phyloP scores from a whole-genome alignment of 2,113 vertebrate genomes.

The Atlantisia rogersi region DNA sequence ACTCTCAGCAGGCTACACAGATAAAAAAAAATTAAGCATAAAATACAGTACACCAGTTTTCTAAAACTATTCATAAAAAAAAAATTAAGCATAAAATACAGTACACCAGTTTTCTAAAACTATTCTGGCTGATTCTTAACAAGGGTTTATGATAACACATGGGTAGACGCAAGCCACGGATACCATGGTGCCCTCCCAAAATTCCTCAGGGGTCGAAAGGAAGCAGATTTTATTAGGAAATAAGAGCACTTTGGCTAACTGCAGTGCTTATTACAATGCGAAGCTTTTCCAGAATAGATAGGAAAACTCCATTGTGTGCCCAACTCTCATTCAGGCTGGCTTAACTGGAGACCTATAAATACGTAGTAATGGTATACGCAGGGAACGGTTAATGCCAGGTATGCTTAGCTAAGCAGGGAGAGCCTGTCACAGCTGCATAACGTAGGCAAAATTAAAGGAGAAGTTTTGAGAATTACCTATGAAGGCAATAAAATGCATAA shows the following conservation, averaged over 20 bases:
- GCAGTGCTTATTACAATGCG: not conserved
- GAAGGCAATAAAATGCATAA: not conserved
- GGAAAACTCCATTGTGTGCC: not conserved
- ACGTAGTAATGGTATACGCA: not conserved
- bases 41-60: not conserved
- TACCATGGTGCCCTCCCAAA: not conserved
- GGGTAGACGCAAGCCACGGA: not conserved
- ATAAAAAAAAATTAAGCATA: not conserved
- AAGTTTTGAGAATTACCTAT: not conserved
- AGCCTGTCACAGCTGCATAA: not conserved
- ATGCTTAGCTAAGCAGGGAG: not conserved
- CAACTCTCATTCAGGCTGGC: not conserved
- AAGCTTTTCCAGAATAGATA: slow-evolving; percentile 7
- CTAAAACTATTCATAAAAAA: not conserved
- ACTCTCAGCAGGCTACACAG: not conserved
- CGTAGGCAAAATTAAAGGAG: not conserved
- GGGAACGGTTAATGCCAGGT: not conserved
- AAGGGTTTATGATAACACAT: not conserved
- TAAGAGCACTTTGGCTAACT: not conserved
- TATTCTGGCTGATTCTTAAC: not conserved
- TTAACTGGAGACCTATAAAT: not conserved
- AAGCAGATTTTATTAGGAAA: not conserved
- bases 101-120: not conserved
- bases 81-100: not conserved
- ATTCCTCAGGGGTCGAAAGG: not conserved